Conservation (phyloP, 1,140 invertebrate species). For the Tetragonula clypearis region DNA sequence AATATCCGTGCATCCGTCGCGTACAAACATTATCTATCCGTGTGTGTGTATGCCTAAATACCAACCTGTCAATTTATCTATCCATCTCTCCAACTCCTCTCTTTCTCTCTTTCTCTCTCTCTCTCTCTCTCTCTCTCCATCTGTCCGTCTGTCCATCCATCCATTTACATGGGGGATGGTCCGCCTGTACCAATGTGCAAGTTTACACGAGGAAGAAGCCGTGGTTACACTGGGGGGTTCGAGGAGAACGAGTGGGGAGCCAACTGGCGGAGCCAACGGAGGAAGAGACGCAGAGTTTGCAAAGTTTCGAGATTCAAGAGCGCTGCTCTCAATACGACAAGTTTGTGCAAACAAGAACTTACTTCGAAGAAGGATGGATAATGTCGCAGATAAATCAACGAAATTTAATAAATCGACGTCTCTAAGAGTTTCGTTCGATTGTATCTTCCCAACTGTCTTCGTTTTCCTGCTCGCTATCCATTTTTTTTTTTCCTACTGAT, state of each 20-base stretch:
- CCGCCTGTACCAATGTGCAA: not conserved
- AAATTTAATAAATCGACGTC: constrained; percentile 77
- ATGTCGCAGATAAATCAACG: constrained; percentile 77
- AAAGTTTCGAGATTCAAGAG: constrained; percentile 76
- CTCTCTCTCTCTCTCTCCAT: not conserved
- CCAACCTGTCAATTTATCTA: not conserved
- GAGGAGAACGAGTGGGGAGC: constrained; percentile 23
- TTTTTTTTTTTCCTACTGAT: not conserved
- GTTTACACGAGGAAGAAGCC: constrained; percentile 33
- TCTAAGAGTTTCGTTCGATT: constrained; percentile 16
- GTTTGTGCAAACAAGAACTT: constrained; percentile 77
- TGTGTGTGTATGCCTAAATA: too few relatives aligned
- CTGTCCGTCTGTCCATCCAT: not conserved
- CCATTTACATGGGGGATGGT: not conserved
- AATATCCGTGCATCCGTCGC: not conserved
- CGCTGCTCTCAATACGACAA: constrained; percentile 72
- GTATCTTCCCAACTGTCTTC: constrained; percentile 2
- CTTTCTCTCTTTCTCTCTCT: not conserved
- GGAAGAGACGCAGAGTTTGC: constrained; percentile 66
- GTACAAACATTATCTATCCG: not conserved
- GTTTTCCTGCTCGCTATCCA: not conserved
- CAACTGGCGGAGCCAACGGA: not conserved
- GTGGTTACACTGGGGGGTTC: not conserved
- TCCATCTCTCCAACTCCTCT: not conserved
- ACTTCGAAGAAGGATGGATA: constrained; percentile 74